Evolutionary conservation across 2,113 vertebrate genomes (phyloP).

Genomic region (Thomomys bottae): DNA sequence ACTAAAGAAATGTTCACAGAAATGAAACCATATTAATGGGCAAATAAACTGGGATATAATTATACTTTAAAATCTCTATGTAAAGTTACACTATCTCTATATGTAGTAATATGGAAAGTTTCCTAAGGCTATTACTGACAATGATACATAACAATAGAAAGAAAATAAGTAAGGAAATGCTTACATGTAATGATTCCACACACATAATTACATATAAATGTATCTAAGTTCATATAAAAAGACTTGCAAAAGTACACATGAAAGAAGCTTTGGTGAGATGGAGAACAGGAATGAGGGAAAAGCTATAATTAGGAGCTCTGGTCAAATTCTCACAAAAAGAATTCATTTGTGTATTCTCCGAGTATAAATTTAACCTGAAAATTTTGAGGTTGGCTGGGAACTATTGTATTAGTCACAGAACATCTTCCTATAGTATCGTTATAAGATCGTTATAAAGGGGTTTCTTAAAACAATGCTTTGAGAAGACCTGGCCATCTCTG

Average conservation of each 20-base stretch:
- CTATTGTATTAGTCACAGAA: not conserved
- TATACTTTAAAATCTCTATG: not conserved
- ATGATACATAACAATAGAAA: slow-evolving; percentile 45
- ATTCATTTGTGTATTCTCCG: slow-evolving; percentile 18
- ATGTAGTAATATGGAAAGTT: slow-evolving; percentile 30
- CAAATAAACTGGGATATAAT: slow-evolving; percentile 38
- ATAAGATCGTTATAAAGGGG: not conserved
- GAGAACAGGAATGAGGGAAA: not conserved
- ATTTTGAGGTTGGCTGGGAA: slow-evolving; percentile 14
- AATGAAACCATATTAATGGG: slow-evolving; percentile 49
- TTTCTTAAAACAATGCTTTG: not conserved
- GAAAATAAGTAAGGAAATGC: slow-evolving; percentile 2
- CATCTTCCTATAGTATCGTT: not conserved
- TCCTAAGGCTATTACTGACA: slow-evolving; percentile 26
- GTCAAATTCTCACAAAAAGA: slow-evolving; percentile 31
- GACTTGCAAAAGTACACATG: slow-evolving; percentile 34
- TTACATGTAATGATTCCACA: not conserved
- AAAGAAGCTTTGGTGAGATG: not conserved
- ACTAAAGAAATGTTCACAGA: slow-evolving; percentile 4
- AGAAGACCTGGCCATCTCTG: not conserved
- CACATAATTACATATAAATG: not conserved
- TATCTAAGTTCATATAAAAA: slow-evolving; percentile 31
- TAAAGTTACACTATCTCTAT: not conserved
- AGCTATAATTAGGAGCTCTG: slow-evolving; percentile 22
- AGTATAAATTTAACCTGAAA: slow-evolving; percentile 38